Percentiles rank a stretch among this genome's conserved stretches.
These are phyloP conservation scores for Pelochelys cantorii DNA, from an alignment of 2,797 vertebrate genomes.

Conservation along the genomic window DNA sequence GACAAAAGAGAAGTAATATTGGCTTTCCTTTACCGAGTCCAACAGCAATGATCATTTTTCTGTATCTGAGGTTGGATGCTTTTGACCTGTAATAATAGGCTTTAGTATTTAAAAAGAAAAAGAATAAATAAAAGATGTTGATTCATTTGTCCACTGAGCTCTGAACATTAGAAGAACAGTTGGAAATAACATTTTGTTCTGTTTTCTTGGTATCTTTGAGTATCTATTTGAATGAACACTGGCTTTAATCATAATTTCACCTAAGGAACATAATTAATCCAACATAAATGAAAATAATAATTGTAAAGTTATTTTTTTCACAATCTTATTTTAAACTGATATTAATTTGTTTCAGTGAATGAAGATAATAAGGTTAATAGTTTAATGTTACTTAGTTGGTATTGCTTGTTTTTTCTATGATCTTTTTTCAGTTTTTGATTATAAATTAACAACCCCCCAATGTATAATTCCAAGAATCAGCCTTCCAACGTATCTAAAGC, in stretches of 20 bases:
- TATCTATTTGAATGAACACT: constrained; percentile 39
- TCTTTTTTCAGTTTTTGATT: constrained; percentile 70
- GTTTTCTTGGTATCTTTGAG: not conserved
- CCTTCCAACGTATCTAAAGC: constrained; percentile 68
- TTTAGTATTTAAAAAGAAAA: not conserved
- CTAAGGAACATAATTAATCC: constrained; percentile 63
- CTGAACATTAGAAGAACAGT: not conserved
- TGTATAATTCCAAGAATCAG: constrained; percentile 71
- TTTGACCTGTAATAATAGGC: not conserved
- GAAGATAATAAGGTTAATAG: constrained; percentile 76
- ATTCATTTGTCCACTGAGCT: not conserved
- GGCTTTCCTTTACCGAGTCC: not conserved
- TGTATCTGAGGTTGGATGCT: not conserved
- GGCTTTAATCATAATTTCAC: constrained; percentile 38
- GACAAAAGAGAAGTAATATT: not conserved
- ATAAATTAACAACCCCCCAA: constrained; percentile 72
- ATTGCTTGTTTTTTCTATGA: constrained; percentile 70
- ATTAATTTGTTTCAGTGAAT: constrained; percentile 71
- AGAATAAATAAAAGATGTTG: not conserved
- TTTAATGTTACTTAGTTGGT: constrained; percentile 70
- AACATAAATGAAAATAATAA: constrained; percentile 49
- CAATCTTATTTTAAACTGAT: constrained; percentile 56
- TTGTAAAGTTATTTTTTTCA: constrained; percentile 48
- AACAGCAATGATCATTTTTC: not conserved
- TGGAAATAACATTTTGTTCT: not conserved